A percentile compares a stretch with the other conserved stretches of the same genome.
Evolutionary conservation across 2,797 vertebrate genomes (phyloP).

Genomic region (Orestias chungarensis): DNA sequence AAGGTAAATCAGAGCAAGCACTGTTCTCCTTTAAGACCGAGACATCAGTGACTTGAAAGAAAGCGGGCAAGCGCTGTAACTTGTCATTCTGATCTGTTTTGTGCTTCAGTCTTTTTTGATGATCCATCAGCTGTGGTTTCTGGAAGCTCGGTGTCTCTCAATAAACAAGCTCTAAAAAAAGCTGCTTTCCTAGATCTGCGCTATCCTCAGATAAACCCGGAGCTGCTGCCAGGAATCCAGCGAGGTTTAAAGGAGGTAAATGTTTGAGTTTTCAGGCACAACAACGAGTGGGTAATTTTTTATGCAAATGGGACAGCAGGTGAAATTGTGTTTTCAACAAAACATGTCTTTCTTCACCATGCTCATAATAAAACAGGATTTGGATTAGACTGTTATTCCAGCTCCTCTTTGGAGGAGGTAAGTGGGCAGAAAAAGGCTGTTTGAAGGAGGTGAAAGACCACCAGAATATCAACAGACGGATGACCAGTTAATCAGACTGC

Average conservation of each 20-base stretch:
- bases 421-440: slow-evolving; percentile 4
- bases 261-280: slow-evolving; percentile 67
- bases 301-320: slow-evolving; percentile 66
- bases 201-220: slow-evolving; percentile 80
- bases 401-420: slow-evolving; percentile 22
- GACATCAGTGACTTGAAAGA: slow-evolving; percentile 65
- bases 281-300: slow-evolving; percentile 57
- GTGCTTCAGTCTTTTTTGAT: slow-evolving; percentile 65
- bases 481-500: slow-evolving; percentile 46
- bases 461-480: slow-evolving; percentile 29
- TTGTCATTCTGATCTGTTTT: slow-evolving; percentile 66
- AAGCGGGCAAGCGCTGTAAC: slow-evolving; percentile 45
- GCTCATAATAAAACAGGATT: slow-evolving; percentile 51
- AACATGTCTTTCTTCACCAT: slow-evolving; percentile 49
- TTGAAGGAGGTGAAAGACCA: slow-evolving; percentile 19
- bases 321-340: slow-evolving; percentile 36
- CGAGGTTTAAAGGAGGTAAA: slow-evolving; percentile 77
- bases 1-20: slow-evolving; percentile 58
- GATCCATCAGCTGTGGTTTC: slow-evolving; percentile 72
- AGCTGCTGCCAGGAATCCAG: slow-evolving; percentile 75
- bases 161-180: slow-evolving; percentile 73
- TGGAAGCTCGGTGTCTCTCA: slow-evolving; percentile 71
- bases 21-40: slow-evolving; percentile 26
- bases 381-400: slow-evolving; percentile 56
- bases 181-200: slow-evolving; percentile 75